Conservation (phyloP, 2,797 vertebrate genomes). For the Lithobates sylvaticus region DNA sequence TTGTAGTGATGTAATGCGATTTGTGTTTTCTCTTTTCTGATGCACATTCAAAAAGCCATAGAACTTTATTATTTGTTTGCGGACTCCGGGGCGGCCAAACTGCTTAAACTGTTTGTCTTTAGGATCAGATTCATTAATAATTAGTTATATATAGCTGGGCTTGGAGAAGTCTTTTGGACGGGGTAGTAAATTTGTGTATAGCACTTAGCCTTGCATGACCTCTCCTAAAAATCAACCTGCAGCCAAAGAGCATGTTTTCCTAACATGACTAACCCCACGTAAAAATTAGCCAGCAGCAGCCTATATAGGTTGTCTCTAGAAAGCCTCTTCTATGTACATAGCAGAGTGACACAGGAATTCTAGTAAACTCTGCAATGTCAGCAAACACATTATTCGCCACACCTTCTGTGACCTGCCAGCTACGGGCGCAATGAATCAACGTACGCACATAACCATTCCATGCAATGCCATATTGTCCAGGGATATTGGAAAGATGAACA, state of each 20-base stretch:
- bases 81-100: background rate
- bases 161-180: background rate
- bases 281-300: background rate
- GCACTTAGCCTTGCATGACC: background rate
- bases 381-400: constrained; percentile 41
- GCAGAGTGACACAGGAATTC: constrained; percentile 31
- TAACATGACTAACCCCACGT: background rate
- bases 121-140: background rate
- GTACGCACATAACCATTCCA: background rate
- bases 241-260: background rate
- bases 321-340: constrained; percentile 5
- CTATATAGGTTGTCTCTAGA: background rate
- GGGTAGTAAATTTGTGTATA: background rate
- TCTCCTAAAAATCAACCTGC: background rate
- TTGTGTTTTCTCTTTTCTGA: background rate
- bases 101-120: background rate
- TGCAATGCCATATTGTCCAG: background rate
- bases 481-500: no score
- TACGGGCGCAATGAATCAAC: background rate
- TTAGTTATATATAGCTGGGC: background rate
- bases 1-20: background rate
- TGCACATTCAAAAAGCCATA: background rate
- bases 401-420: constrained; percentile 30
- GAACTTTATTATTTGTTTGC: background rate
- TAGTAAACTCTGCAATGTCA: constrained; percentile 46